Base-by-base conservation (phyloP, 2,113 vertebrate genomes). In the Psittacula cyanocephala region DNA sequence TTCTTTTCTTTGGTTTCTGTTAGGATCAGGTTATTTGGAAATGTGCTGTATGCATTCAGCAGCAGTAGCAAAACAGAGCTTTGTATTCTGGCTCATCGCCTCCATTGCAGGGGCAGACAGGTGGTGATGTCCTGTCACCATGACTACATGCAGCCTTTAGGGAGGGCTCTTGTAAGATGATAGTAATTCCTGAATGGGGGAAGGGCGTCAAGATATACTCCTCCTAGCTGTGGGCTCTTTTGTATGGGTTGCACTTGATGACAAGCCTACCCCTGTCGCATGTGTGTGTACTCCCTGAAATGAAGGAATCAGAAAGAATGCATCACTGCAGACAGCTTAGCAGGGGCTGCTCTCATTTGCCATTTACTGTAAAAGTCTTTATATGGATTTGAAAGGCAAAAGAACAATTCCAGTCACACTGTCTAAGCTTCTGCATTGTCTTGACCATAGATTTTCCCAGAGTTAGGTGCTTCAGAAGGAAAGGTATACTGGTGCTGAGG, bases 41-140 rank as follows among this genome's bases (percentile, higher is more conserved):
- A 82, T 72, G 77, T 67, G 62, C 60, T 39, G 37, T 53, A 50
- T 43, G 82, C 71, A 50, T 83, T 70, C 72, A 87, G 92, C 79
- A 39, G 47, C 83, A 81, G 92, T 80, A 86, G 92, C 64, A 93
- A 88, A 93, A 94, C 88, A 86, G 86, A 33, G 69, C 93, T 92
- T 53, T 72, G 86, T 81, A 47, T 90, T 95, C 93, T 80, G 71
- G 83, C 89, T 94, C 77, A 72, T 88, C 17, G 91, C 92, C 96
- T 95, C 91, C 41, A 52, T 88, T 94, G 85, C n/a, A 82, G 86
- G 92, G 93, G 79, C 92, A 93, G 96, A 94, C 94, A 98, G 95
- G 97, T 96, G 92, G 97, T 92, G 96, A 94, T 96, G 86, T 93
- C 92, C 86, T 94, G 97, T 98, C 96, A 97, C 98, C 98, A 98